Evolutionary conservation across 2,888 invertebrate genomes (phyloP).

Genomic region (Drosophila helvetica): DNA sequence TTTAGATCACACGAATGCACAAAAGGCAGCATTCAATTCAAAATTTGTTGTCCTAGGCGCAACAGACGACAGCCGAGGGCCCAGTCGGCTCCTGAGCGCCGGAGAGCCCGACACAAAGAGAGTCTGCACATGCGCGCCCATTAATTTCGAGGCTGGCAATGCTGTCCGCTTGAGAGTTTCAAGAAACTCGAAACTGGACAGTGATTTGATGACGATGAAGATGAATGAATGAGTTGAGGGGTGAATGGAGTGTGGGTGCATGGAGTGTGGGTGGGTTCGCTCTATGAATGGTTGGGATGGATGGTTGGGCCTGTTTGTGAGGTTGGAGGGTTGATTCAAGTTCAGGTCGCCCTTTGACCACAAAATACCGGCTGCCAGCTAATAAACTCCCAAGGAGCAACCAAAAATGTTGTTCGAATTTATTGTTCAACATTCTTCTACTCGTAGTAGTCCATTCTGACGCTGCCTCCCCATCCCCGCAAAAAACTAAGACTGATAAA

Average conservation of each 20-base stretch:
- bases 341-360: constrained; percentile 67
- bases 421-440: constrained; percentile 71
- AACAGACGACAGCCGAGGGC: constrained; percentile 60
- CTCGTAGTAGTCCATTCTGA: background rate
- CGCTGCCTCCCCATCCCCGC: constrained; percentile 4
- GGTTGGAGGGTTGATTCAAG: constrained; percentile 28
- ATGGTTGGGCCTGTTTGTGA: background rate
- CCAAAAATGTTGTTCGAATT: constrained; percentile 71
- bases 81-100: constrained; percentile 38
- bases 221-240: constrained; percentile 63
- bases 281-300: constrained; percentile 2
- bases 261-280: background rate
- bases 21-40: constrained; percentile 65
- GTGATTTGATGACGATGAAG: constrained; percentile 72
- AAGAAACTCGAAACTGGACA: constrained; percentile 52
- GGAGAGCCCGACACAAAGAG: constrained; percentile 35
- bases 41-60: constrained; percentile 82
- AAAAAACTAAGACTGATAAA: constrained; percentile 74
- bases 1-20: constrained; percentile 69
- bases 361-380: constrained; percentile 70
- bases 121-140: constrained; percentile 53
- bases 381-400: constrained; percentile 64
- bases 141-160: constrained; percentile 61
- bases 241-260: background rate
- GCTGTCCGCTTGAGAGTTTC: constrained; percentile 40